Base-by-base conservation (phyloP, 2,113 vertebrate species). In the Phalacrocorax carbo region DNA sequence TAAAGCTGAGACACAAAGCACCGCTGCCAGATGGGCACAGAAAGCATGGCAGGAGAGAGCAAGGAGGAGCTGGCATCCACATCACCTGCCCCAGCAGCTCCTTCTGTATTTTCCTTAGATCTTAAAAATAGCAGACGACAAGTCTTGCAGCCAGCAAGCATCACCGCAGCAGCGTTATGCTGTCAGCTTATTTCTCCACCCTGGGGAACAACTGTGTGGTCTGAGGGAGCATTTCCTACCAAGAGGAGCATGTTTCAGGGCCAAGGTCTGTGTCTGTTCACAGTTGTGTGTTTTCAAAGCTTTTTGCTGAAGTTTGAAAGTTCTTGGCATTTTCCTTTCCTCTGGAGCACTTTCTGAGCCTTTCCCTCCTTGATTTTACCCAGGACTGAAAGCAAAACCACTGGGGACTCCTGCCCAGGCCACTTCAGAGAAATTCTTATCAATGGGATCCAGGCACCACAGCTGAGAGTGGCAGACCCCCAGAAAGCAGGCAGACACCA, bases 111-210 rank as follows among this genome's bases (percentile, higher is more conserved):
- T 46, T 40, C 14, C 14, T 11, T 65, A 21, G 54, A 36, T 29
- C 36, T 86, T 69, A 38, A 83, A 66, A 48, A 15, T 3, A 85
- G 29, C 60, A 58, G 30, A 21, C 1, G 8, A 26, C 29, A 57
- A 48, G 42, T 18, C 34, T 34, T 52, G 30, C 40, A 51, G 21
- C 5, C 17, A 57, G 66, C 0, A 1, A 82, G 72, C 83, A 23
- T 16, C 60, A 11, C 38, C 0, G 0, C 5, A 0, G 73, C 18
- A 46, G 73, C 1, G 0, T 40, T n/a, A 6, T 1, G 7, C 29
- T 71, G 40, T 30, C 62, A 55, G 75, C 32, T 76, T 18, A 7
- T 32, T 61, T 29, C 48, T 36, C 48, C 44, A 32, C 48, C 69
- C 75, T 49, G 34, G 57, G n/a, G 48, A 77, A 3, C 22, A 27